Evolutionary conservation across 2,888 invertebrate species (phyloP).

Genomic region (Lathronympha strigana): DNA sequence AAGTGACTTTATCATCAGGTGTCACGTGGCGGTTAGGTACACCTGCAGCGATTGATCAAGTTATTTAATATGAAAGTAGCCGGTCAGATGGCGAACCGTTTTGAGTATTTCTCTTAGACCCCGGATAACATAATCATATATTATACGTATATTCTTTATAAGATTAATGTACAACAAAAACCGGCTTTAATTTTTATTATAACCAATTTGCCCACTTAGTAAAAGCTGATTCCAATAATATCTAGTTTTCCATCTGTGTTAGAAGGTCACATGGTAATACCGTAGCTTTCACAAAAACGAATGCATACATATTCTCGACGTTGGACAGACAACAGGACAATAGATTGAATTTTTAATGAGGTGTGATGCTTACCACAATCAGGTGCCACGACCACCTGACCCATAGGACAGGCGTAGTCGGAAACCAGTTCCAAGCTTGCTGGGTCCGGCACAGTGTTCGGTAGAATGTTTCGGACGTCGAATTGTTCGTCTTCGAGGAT

Average conservation of each 20-base stretch:
- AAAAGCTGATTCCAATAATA: background rate
- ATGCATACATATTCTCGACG: background rate
- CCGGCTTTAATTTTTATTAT: background rate
- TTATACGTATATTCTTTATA: no score
- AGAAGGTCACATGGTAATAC: background rate
- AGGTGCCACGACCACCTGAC: slow-evolving; percentile 96
- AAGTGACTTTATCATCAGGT: no score
- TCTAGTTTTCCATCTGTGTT: background rate
- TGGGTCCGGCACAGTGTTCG: slow-evolving; percentile 97
- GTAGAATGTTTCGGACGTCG: slow-evolving; percentile 95
- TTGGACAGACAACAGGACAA: background rate
- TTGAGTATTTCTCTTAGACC: no score
- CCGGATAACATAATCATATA: no score
- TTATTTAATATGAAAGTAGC: no score
- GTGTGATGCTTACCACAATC: slow-evolving; percentile 89
- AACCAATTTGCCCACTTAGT: background rate
- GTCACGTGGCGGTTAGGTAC: no score
- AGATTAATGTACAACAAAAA: no score
- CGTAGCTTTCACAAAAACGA: background rate
- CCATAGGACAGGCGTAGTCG: slow-evolving; percentile 96
- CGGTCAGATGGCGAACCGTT: no score
- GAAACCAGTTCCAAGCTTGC: slow-evolving; percentile 94
- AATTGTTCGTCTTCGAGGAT: slow-evolving; percentile 97
- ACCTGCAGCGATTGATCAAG: no score
- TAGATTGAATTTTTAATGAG: background rate